Percentiles rank a stretch among this genome's conserved stretches.
Conservation (phyloP, 2,797 vertebrate species). For the Xenopus petersii region DNA sequence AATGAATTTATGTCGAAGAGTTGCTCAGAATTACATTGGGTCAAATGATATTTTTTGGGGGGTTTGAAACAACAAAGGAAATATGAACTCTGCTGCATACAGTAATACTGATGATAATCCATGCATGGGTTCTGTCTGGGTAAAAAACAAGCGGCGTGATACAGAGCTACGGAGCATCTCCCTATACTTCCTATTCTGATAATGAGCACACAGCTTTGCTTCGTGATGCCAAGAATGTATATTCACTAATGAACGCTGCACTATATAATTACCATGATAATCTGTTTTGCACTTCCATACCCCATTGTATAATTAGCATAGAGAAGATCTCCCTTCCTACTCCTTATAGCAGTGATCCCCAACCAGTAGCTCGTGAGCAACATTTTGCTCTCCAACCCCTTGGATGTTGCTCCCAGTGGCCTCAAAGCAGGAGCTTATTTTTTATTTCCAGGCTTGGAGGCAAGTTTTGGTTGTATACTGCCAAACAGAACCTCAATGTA, state of each 20-base stretch:
- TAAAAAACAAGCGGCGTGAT: background rate
- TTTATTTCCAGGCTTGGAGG: too few relatives aligned
- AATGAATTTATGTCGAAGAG: too few relatives aligned
- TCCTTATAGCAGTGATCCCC: background rate
- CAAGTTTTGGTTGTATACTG: too few relatives aligned
- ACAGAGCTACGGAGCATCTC: background rate
- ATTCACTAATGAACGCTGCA: background rate
- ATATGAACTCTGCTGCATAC: too few relatives aligned
- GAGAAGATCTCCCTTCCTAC: background rate
- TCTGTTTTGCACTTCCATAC: background rate
- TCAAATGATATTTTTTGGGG: too few relatives aligned
- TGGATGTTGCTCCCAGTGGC: too few relatives aligned
- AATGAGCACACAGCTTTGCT: background rate
- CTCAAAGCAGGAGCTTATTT: too few relatives aligned
- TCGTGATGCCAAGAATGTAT: background rate
- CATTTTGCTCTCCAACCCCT: too few relatives aligned
- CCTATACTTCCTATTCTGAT: background rate
- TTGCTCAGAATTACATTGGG: too few relatives aligned
- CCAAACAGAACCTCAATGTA: too few relatives aligned
- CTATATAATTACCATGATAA: slow-evolving; percentile 1
- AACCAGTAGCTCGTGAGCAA: too few relatives aligned
- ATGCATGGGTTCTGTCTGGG: background rate
- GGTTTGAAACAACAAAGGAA: too few relatives aligned
- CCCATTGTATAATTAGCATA: background rate
- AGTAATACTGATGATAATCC: background rate